Evolutionary conservation across 2,888 invertebrate genomes (phyloP).

Genomic region (Leptinotarsa haldemani): DNA sequence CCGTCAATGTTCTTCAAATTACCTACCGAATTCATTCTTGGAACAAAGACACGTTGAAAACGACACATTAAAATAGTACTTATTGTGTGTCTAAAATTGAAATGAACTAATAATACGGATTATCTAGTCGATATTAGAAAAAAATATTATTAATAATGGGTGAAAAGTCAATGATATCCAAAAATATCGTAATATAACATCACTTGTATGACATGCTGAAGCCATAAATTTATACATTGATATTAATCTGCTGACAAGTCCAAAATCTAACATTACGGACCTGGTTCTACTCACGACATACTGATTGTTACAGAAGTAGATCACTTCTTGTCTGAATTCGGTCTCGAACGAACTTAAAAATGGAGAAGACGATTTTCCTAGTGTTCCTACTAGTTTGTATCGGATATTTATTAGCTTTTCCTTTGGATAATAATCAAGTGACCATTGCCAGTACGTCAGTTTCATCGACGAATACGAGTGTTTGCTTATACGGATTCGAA

Average conservation of each 20-base stretch:
- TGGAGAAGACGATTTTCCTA: conserved; percentile 20
- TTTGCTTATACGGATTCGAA: conserved; percentile 26
- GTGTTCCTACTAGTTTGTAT: conserved; percentile 19
- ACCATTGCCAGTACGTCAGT: not conserved
- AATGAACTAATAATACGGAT: too few relatives aligned
- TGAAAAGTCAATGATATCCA: too few relatives aligned
- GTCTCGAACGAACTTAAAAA: conserved; percentile 20
- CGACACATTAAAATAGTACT: too few relatives aligned
- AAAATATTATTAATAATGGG: too few relatives aligned
- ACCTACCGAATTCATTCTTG: too few relatives aligned
- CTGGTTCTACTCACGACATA: conserved; percentile 2
- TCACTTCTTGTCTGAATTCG: conserved; percentile 21
- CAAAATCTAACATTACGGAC: conserved; percentile 10
- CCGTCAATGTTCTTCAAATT: too few relatives aligned
- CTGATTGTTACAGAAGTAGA: conserved; percentile 11
- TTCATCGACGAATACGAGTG: conserved; percentile 1
- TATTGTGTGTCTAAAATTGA: too few relatives aligned
- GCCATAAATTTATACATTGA: too few relatives aligned
- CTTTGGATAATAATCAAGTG: conserved; percentile 4
- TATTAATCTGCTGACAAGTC: not conserved
- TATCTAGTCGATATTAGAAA: too few relatives aligned
- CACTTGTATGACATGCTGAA: too few relatives aligned
- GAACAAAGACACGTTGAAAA: too few relatives aligned
- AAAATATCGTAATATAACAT: too few relatives aligned
- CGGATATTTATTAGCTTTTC: conserved; percentile 16